Evolutionary conservation across 2,113 vertebrate genomes (phyloP), one percentile per base, ranked within the genome.

Genomic region (Pungitius pungitius): DNA sequence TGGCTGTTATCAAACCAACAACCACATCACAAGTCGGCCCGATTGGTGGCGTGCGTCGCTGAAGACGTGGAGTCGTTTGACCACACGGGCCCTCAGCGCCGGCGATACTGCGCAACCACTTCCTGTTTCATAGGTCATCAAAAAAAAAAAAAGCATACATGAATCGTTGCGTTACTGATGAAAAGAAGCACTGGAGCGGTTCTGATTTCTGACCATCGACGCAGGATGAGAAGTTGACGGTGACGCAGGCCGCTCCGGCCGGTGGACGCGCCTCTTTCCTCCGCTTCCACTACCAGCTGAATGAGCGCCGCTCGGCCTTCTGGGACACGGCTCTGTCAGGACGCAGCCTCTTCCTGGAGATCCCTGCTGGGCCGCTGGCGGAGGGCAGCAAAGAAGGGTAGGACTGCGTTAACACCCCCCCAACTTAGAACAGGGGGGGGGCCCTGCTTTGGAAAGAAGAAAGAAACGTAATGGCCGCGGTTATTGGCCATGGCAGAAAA

Each of bases 311-410:
- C 87, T 92, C 92, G 45, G 96, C 95, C 81, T 96, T 87, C 89
- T 99, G 97, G 97, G 95, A 97, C 75, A 95, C 96, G 8, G 94
- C 94, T 84, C 94, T 98, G 35, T 95, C 96, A 10, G 93, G 93
- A 57, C 94, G 95, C 92, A 95, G 94, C 90, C 95, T 99, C 90
- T 99, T 97, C 85, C 93, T 99, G 94, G 96, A 98, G 93, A 95
- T 98, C 80, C 96, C 97, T 60, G 92, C 95, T 0, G 97, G 96
- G 72, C 86, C 90, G 75, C 94, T 98, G 90, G 95, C 91, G 73
- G 96, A 97, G 83, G 96, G 97, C 61, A 99, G 96, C 95, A 99
- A 97, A 90, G 97, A 99, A 89, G 96, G 97, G 97, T 99, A 89
- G 85, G 94, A 63, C 79, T 1, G 3, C 7, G 6, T 22, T 20